These are phyloP conservation scores for Siniperca chuatsi DNA, from an alignment of 2,113 vertebrate species.

Conservation along the genomic window DNA sequence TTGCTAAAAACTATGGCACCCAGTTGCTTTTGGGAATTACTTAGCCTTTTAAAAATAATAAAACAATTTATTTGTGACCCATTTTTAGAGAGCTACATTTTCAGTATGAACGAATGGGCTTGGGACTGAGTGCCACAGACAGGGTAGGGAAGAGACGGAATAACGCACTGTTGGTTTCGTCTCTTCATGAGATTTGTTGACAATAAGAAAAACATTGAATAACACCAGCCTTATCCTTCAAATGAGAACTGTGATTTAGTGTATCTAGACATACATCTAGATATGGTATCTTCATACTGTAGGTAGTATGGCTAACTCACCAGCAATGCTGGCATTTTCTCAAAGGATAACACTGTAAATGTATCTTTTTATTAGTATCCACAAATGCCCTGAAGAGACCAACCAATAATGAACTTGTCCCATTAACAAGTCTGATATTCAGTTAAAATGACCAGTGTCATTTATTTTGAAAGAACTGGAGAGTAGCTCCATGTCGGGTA, in stretches of 20 bases:
- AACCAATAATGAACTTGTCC: neutral
- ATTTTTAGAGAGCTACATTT: too few relatives aligned
- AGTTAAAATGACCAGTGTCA: neutral
- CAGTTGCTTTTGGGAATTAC: too few relatives aligned
- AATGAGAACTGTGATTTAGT: neutral
- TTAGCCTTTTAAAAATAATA: too few relatives aligned
- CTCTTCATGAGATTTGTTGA: too few relatives aligned
- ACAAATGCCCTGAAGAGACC: neutral
- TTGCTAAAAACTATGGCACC: neutral
- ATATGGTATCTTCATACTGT: neutral
- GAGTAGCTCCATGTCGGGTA: neutral
- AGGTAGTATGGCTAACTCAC: neutral
- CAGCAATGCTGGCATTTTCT: neutral
- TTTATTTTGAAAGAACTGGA: neutral
- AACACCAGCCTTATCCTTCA: neutral
- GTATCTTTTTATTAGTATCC: neutral
- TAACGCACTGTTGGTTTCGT: too few relatives aligned
- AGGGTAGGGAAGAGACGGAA: too few relatives aligned
- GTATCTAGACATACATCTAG: neutral
- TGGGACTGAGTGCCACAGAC: too few relatives aligned
- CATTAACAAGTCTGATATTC: neutral
- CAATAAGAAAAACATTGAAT: neutral
- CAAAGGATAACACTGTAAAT: neutral
- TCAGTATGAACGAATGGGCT: too few relatives aligned
- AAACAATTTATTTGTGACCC: too few relatives aligned